Evolutionary conservation across 2,113 vertebrate genomes (phyloP), one percentile per base, ranked within the genome.

Genomic region (Lophura nycthemera): DNA sequence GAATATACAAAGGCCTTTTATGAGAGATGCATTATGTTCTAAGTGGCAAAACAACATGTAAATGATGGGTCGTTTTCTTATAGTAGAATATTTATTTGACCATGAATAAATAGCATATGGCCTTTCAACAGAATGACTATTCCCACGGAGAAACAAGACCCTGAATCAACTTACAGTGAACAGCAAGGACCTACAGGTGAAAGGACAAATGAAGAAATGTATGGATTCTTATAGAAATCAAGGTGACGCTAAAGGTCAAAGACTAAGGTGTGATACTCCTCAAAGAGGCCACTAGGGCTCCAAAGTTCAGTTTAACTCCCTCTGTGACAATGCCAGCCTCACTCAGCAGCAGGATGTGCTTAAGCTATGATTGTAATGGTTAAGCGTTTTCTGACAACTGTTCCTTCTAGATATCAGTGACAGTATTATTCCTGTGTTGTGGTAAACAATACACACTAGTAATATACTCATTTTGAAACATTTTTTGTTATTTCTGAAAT

Each of bases 401-500:
- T 16, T 57, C 50, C n/a, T 89, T 64, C 38, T 40, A 34, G 9
- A 2, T 30, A 38, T 14, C 25, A 60, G 43, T 24, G 10, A 59
- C 7, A 60, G 20, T 29, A 80, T 61, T 50, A 74, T 32, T 32
- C 11, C 2, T 1, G 13, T 22, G 52, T 16, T 34, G 15, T 50
- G 4, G 22, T 59, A 75, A 64, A 18, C 36, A 57, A 34, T 6
- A n/a, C 19, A 87, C 69, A 64, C 1, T 3, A 74, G 32, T 50
- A 64, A 34, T 6, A n/a, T 13, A 34, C 11, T 5, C 2, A 0
- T 34, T 66, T 21, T 42, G 15, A 47, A 40, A 6, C 4, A 6
- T 54, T 36, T 76, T 48, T 69, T 47, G 21, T 59, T 14, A 15
- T 43, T 83, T 78, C 17, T n/a, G 42, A 69, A 80, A 74, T 8